These are phyloP conservation scores for Mus spretus DNA, from an alignment of 2,797 vertebrate genomes.

Conservation along the genomic window DNA sequence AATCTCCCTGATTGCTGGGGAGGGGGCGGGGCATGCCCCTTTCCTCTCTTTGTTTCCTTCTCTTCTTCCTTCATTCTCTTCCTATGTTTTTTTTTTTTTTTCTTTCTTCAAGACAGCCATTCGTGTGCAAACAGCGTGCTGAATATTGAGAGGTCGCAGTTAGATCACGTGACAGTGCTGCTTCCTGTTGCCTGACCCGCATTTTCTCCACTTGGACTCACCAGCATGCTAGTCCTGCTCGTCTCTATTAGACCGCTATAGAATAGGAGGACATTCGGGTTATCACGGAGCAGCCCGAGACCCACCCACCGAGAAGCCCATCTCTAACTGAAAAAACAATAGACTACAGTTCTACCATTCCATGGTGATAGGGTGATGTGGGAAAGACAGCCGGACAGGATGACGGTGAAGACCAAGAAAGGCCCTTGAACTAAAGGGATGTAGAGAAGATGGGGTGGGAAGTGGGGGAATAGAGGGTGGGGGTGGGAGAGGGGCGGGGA, in stretches of 20 bases:
- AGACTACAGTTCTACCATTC: neutral
- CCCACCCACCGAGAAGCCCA: neutral
- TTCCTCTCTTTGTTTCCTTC: neutral
- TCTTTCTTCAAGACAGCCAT: neutral
- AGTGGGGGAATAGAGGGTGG: too few relatives aligned
- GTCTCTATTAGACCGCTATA: neutral
- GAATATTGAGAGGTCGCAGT: conserved; percentile 3
- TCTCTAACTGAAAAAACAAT: neutral
- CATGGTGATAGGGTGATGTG: accelerated
- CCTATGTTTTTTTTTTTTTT: neutral
- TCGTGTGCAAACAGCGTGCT: neutral
- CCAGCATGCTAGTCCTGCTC: neutral
- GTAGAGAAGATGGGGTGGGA: too few relatives aligned
- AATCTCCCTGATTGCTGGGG: neutral
- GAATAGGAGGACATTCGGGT: too few relatives aligned
- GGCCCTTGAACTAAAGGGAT: neutral
- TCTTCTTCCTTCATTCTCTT: neutral
- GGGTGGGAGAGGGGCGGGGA: too few relatives aligned
- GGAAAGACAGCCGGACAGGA: neutral
- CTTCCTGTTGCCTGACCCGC: neutral
- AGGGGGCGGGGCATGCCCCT: neutral
- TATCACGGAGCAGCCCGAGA: neutral
- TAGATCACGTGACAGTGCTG: neutral
- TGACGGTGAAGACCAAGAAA: neutral
- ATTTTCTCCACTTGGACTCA: neutral